Percentiles rank a stretch among this genome's conserved stretches.
phyloP scores from a whole-genome alignment of 2,113 vertebrate genomes.

The Leuciscus idus region DNA sequence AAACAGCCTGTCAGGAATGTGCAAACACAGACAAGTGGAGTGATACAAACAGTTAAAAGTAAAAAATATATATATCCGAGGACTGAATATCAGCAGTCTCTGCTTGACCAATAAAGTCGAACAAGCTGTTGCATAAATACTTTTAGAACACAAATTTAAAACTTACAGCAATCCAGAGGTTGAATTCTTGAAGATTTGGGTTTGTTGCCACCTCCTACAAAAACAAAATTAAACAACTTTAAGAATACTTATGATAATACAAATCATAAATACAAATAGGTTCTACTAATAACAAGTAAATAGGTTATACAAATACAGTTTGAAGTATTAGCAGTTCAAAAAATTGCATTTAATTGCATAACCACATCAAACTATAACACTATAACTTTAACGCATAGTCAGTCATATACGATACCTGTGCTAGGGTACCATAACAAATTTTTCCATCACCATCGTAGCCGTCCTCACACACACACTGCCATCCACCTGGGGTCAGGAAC shows the following conservation, averaged over 20 bases:
- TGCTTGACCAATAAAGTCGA: neutral
- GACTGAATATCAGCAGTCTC: neutral
- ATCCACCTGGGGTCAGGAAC: conserved; percentile 65
- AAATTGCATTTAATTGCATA: neutral
- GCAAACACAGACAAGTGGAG: neutral
- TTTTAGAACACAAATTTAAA: neutral
- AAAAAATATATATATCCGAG: neutral
- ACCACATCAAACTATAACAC: neutral
- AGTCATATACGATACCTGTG: conserved; percentile 73
- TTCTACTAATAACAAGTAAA: neutral
- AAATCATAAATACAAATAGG: neutral
- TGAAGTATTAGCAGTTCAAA: neutral
- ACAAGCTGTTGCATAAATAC: no score
- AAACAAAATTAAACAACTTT: neutral
- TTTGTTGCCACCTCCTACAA: conserved; percentile 82
- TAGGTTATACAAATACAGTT: neutral
- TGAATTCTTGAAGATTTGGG: conserved; percentile 80
- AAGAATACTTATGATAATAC: neutral
- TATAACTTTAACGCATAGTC: neutral
- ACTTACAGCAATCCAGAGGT: conserved; percentile 86
- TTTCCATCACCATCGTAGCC: conserved; percentile 83
- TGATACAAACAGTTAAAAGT: no score
- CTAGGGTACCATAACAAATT: conserved; percentile 84
- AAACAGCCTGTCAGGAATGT: neutral
- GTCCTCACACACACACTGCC: conserved; percentile 84